Evolutionary conservation across 1,140 invertebrate genomes (phyloP), one percentile per base, ranked within the genome.

Genomic region (Reticulitermes speratus): DNA sequence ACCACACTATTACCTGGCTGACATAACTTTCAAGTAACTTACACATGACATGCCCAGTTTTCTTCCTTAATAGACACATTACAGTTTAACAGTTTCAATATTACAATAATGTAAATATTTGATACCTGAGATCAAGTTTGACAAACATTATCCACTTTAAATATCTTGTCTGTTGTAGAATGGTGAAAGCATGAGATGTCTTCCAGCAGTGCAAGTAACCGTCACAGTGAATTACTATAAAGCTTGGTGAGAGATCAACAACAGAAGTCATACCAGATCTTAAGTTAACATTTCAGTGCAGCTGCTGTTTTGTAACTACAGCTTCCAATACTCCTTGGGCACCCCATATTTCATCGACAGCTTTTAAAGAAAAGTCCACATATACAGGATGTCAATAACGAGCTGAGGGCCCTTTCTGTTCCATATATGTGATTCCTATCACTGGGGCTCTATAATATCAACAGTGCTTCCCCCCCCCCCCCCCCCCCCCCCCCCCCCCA

Each of bases 281-380:
- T 75, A 30, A 12, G n/a, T n/a, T n/a, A 30, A 75, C 65, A 75
- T 75, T 75, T 75, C n/a, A 75, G 65, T 75, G n/a, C 65, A 75
- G 52, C 8, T 55, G 14, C 52, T 19, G 19, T 55, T 55, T 48
- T 16, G 14, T 48, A 12, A 23, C 6, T 14, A 30, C 9, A 75
- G 7, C 5, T n/a, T 30, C 25, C n/a, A 75, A n/a, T 25, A 75
- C 65, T 75, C n/a, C 25, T 9, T 21, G 1, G 21, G 25, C 59
- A 65, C 59, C 59, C 59, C n/a, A 11, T 30, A 25, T 75, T 75
- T 75, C 65, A 75, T 25, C 25, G 9, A 55, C 14, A 55, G 52
- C 52, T 55, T 55, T 75, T n/a, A 75, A 75, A 8, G 8, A 75
- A 75, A 25, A 75, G n/a, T 16, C 65, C 65, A 75, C 65, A 75